phyloP scores from a whole-genome alignment of 2,888 invertebrate species.

The Cremastobaeus sp. region DNA sequence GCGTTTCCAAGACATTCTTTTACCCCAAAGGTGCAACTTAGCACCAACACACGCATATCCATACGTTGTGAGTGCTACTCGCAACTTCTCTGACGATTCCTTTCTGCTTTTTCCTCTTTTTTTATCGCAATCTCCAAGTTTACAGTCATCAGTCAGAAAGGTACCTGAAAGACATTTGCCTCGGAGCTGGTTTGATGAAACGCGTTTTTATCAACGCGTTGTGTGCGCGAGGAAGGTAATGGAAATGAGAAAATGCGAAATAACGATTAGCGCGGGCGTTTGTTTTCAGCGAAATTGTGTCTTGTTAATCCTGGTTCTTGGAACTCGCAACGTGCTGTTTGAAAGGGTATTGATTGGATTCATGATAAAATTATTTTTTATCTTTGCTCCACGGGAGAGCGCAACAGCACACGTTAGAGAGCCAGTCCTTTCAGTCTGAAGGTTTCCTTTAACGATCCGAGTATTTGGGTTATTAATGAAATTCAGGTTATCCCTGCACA shows the following conservation, averaged over 20 bases:
- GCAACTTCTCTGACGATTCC: constrained; percentile 31
- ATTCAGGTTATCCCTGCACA: too few species aligned
- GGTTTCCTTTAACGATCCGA: too few species aligned
- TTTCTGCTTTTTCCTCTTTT: constrained; percentile 2
- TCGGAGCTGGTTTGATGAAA: constrained; percentile 42
- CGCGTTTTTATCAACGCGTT: constrained; percentile 29
- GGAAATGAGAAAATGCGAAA: not conserved
- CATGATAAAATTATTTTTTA: too few species aligned
- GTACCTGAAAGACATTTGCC: constrained; percentile 37
- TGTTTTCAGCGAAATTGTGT: too few species aligned
- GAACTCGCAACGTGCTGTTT: too few species aligned
- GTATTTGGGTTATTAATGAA: too few species aligned
- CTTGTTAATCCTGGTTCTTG: too few species aligned
- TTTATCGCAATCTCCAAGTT: constrained; percentile 20
- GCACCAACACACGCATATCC: too few species aligned
- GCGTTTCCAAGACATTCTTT: constrained; percentile 35
- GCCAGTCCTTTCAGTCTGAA: too few species aligned
- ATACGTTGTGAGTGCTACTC: constrained; percentile 34
- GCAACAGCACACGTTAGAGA: too few species aligned
- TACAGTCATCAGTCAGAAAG: constrained; percentile 42
- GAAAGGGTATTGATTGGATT: too few species aligned
- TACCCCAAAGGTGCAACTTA: constrained; percentile 25
- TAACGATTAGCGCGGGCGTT: not conserved
- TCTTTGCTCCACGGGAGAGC: too few species aligned
- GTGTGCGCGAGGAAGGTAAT: not conserved